Evolutionary conservation across 1,140 invertebrate genomes (phyloP), one percentile per base, ranked within the genome.

Genomic region (Tetragnatha versicolor): DNA sequence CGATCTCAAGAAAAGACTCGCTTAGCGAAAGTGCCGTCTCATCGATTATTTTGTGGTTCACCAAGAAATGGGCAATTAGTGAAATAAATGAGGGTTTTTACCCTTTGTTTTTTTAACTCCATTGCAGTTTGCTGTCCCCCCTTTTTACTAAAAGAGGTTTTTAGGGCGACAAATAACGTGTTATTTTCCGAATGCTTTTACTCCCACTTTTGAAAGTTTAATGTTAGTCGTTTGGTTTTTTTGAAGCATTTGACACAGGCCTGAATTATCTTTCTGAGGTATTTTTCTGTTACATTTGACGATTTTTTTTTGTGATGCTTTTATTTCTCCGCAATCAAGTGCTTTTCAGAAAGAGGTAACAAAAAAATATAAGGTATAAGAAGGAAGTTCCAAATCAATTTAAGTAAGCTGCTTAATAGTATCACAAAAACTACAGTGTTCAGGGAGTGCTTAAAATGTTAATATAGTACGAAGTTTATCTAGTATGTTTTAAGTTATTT

Each of bases 21-120:
- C 31, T 35, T 58, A 33, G 31, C 22, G 35, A 51, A 51, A 33
- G 35, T 14, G 14, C 55, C 29, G 35, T 58, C 35, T n/a, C 20
- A 58, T 58, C 55, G 55, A 58, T 58, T 58, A 58, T 58, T 33
- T 58, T 31, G 55, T 33, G 55, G 55, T 58, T 58, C 35, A 33
- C 31, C 29, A n/a, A 58, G 55, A 33, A 58, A 58, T 58, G 55
- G 55, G 55, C 55, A 58, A 58, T 58, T 58, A 58, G 55, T 58
- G 29, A 58, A 58, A 58, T 58, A 58, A 58, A 58, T 58, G 55
- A 35, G n/a, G n/a, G 29, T 58, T 58, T 58, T 58, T 58, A 33
- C 55, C 22, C 17, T 33, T 31, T 58, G 35, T 58, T 58, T 33
- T 33, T 58, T 58, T 31, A 58, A 27, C 35, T 58, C 29, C 10